These are phyloP conservation scores for Galago senegalensis DNA, from an alignment of 2,797 vertebrate species.

Conservation along the genomic window DNA sequence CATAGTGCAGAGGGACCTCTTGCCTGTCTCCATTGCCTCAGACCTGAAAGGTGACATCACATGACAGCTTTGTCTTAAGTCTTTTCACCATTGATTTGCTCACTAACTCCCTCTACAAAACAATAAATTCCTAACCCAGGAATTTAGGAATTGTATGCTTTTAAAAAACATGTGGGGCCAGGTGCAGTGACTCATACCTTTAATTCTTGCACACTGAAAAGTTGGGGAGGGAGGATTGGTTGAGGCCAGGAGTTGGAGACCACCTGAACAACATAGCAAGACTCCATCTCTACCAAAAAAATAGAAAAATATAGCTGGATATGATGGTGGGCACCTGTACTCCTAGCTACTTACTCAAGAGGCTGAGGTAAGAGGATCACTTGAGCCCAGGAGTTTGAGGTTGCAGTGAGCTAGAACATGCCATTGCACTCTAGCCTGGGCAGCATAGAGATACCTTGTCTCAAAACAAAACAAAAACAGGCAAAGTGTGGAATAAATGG, in stretches of 20 bases:
- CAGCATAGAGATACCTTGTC: background rate
- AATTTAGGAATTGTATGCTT: background rate
- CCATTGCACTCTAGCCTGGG: background rate
- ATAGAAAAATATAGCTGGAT: background rate
- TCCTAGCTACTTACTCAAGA: background rate
- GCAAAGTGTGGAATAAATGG: background rate
- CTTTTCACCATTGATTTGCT: background rate
- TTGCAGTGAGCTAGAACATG: background rate
- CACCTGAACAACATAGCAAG: background rate
- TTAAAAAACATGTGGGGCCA: background rate
- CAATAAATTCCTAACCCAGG: background rate
- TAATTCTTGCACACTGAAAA: background rate
- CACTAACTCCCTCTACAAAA: background rate
- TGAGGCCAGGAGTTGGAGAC: background rate
- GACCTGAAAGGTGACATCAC: background rate
- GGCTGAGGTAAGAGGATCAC: background rate
- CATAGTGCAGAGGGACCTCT: background rate
- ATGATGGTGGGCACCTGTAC: background rate
- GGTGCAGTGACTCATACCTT: background rate
- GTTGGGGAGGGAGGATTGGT: background rate
- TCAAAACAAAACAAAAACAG: background rate
- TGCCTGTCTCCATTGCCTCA: background rate
- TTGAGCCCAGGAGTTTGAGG: background rate
- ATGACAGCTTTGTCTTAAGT: background rate
- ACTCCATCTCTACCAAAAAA: background rate